Percentiles rank a stretch among this genome's conserved stretches.
Evolutionary conservation across 2,797 vertebrate species (phyloP).

Genomic region (Capromys pilorides): DNA sequence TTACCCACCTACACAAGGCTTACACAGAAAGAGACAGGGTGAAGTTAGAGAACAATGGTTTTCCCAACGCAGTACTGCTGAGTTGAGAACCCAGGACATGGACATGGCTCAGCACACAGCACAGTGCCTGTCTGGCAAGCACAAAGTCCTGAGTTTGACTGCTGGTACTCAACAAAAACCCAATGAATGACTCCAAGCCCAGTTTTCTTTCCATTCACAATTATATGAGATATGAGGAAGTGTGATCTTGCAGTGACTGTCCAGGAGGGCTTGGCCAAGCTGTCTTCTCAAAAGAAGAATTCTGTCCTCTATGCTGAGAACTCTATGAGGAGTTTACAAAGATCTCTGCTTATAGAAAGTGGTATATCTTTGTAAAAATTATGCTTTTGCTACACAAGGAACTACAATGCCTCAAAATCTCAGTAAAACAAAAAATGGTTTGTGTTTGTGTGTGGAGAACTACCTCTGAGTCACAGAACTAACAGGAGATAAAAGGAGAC

Average conservation of each 20-base stretch:
- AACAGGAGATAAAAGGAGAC: neutral
- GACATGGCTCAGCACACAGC: too few relatives aligned
- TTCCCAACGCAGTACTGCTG: neutral
- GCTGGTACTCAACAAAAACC: too few relatives aligned
- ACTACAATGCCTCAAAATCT: neutral
- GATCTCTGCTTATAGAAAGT: neutral
- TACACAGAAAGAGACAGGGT: neutral
- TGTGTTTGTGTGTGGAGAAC: neutral
- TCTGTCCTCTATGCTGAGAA: neutral
- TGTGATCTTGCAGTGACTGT: neutral
- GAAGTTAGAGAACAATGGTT: neutral
- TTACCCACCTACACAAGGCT: neutral
- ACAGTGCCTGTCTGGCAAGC: too few relatives aligned
- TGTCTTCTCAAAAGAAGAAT: neutral
- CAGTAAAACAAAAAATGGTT: neutral
- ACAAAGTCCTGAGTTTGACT: too few relatives aligned
- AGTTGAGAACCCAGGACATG: neutral
- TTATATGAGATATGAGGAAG: neutral
- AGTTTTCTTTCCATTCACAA: conserved; percentile 21
- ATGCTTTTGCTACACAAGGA: neutral
- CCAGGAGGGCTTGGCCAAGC: neutral
- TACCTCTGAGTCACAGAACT: neutral
- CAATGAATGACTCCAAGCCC: neutral
- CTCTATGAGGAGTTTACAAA: neutral
- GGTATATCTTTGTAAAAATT: neutral